A percentile compares a stretch with the other conserved stretches of the same genome.
Conservation (phyloP, 2,797 vertebrate genomes). For the Menidia menidia region DNA sequence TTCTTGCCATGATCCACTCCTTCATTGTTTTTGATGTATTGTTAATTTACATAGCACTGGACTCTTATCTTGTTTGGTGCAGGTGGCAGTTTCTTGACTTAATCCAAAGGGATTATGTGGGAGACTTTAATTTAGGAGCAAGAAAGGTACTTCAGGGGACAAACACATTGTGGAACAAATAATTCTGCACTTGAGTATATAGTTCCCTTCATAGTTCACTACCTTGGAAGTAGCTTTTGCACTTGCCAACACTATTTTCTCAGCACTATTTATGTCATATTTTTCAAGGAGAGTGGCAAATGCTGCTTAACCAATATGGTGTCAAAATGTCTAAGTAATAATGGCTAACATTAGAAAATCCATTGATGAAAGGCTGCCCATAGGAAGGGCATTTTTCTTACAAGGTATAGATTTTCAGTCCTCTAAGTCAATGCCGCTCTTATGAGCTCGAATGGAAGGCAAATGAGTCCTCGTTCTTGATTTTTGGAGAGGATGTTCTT, state of each 20-base stretch:
- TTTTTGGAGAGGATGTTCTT: too few species aligned
- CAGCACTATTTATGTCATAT: background rate
- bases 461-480: background rate
- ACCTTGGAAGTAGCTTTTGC: background rate
- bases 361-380: background rate
- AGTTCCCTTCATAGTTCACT: background rate
- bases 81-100: constrained; percentile 1
- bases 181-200: background rate
- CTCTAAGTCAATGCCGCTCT: background rate
- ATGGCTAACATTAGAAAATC: background rate
- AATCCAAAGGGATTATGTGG: background rate
- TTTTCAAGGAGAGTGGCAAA: background rate
- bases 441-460: background rate
- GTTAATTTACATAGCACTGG: background rate
- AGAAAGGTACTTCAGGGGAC: background rate
- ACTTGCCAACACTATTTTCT: background rate
- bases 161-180: background rate
- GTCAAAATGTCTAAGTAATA: too few species aligned
- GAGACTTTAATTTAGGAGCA: background rate
- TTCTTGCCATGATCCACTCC: background rate
- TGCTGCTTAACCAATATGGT: background rate
- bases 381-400: background rate
- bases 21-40: background rate
- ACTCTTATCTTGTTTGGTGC: background rate
- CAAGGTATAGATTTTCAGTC: background rate